Evolutionary conservation across 2,888 invertebrate species (phyloP).

Genomic region (Drosophila atroscutellata): DNA sequence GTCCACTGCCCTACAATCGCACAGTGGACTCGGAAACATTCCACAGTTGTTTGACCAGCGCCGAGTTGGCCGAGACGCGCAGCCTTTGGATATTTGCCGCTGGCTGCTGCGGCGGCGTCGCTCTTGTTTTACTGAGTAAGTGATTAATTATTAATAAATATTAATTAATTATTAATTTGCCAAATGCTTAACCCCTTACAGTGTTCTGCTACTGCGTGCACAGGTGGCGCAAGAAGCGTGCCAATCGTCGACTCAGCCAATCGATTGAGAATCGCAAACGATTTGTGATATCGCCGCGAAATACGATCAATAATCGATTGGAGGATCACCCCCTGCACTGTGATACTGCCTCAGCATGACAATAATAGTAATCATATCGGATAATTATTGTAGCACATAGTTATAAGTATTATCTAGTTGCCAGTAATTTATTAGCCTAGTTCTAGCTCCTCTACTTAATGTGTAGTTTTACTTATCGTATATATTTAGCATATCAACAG

Average conservation of each 20-base stretch:
- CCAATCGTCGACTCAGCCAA: constrained; percentile 53
- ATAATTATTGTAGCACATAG: not conserved
- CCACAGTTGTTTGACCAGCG: constrained; percentile 67
- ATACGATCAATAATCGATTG: constrained; percentile 68
- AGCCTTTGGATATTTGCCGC: constrained; percentile 77
- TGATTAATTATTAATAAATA: not conserved
- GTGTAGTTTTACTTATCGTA: constrained; percentile 15
- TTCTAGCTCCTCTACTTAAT: constrained; percentile 34
- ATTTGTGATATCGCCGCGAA: constrained; percentile 80
- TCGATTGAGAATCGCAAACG: constrained; percentile 71
- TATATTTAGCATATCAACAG: constrained; percentile 14
- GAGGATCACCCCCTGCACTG: constrained; percentile 78
- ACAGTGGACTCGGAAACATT: constrained; percentile 79
- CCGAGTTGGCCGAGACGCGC: constrained; percentile 71
- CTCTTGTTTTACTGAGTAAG: constrained; percentile 76
- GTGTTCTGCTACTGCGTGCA: constrained; percentile 77
- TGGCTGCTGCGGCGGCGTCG: constrained; percentile 71
- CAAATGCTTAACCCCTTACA: constrained; percentile 20
- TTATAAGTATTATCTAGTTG: constrained; percentile 32
- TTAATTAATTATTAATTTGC: not conserved
- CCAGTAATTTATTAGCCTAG: constrained; percentile 51
- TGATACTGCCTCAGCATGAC: constrained; percentile 72
- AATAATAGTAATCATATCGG: constrained; percentile 15
- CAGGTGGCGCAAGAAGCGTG: constrained; percentile 70
- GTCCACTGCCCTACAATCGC: constrained; percentile 82